These are phyloP conservation scores for Dermolepida albohirtum DNA, from an alignment of 2,888 invertebrate species.

Conservation along the genomic window DNA sequence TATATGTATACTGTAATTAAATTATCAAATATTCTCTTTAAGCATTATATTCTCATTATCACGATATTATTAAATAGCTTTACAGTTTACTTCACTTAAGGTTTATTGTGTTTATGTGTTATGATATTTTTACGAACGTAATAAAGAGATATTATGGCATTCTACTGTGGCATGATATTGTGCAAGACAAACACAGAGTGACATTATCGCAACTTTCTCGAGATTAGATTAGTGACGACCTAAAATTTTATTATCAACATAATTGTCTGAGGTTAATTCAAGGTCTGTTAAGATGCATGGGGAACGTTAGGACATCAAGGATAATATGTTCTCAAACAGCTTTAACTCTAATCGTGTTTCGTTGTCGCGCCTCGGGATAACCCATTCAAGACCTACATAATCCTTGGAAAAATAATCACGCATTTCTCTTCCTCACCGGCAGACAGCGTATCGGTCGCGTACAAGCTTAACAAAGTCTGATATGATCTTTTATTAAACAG, in stretches of 20 bases:
- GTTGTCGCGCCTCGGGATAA: conserved; percentile 55
- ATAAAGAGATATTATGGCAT: conserved; percentile 1
- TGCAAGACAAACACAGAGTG: background rate
- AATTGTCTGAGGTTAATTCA: conserved; percentile 19
- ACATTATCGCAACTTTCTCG: background rate
- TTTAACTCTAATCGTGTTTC: conserved; percentile 56
- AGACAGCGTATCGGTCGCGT: background rate
- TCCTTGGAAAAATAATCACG: conserved; percentile 53
- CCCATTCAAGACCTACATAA: conserved; percentile 52
- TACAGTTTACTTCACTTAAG: background rate
- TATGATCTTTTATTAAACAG: conserved; percentile 19
- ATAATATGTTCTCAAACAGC: conserved; percentile 53
- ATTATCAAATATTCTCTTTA: too few relatives aligned
- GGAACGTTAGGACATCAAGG: conserved; percentile 44
- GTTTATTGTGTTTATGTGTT: background rate
- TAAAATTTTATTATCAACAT: conserved; percentile 8
- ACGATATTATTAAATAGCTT: background rate
- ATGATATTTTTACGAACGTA: conserved; percentile 6
- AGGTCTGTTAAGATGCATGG: conserved; percentile 30
- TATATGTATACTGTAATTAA: too few relatives aligned
- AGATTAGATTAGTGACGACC: conserved; percentile 2
- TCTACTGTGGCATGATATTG: background rate
- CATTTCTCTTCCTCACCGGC: conserved; percentile 16
- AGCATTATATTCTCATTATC: too few relatives aligned
- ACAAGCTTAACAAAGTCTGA: conserved; percentile 1